These are phyloP conservation scores for Diarsia brunnea DNA, from an alignment of 2,888 invertebrate species.

Conservation along the genomic window DNA sequence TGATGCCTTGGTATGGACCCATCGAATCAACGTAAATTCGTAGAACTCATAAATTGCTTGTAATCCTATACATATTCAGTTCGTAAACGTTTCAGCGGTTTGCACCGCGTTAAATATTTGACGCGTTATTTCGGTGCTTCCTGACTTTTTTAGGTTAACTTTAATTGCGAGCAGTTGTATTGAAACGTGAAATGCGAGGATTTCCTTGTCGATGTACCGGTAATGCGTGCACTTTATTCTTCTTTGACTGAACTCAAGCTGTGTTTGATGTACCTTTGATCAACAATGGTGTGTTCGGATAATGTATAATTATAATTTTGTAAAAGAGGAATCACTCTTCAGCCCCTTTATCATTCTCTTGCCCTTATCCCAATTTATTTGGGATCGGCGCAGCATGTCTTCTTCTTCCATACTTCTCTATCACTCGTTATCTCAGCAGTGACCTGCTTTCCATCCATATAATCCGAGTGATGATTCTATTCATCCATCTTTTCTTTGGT, in stretches of 20 bases:
- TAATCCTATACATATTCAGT: conserved; percentile 26
- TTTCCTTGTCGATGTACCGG: conserved; percentile 36
- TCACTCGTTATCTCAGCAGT: background rate
- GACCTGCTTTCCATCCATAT: background rate
- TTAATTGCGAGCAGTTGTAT: conserved; percentile 53
- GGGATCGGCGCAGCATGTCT: background rate
- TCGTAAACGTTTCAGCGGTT: conserved; percentile 46
- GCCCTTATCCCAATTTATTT: background rate
- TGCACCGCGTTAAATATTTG: conserved; percentile 49
- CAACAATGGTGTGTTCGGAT: background rate
- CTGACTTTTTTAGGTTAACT: conserved; percentile 62
- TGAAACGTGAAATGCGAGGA: conserved; percentile 51
- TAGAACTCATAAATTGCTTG: background rate
- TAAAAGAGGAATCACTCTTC: background rate
- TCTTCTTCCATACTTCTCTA: background rate
- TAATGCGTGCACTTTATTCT: conserved; percentile 13
- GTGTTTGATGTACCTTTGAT: conserved; percentile 10
- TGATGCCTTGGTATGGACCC: background rate
- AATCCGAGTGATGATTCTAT: too few relatives aligned
- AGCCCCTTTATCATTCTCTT: background rate
- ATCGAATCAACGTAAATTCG: background rate
- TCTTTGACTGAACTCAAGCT: background rate
- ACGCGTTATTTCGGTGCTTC: conserved; percentile 59
- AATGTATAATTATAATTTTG: background rate
- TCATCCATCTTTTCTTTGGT: background rate